phyloP scores from a whole-genome alignment of 2,797 vertebrate species.

The Manis crassicaudata region DNA sequence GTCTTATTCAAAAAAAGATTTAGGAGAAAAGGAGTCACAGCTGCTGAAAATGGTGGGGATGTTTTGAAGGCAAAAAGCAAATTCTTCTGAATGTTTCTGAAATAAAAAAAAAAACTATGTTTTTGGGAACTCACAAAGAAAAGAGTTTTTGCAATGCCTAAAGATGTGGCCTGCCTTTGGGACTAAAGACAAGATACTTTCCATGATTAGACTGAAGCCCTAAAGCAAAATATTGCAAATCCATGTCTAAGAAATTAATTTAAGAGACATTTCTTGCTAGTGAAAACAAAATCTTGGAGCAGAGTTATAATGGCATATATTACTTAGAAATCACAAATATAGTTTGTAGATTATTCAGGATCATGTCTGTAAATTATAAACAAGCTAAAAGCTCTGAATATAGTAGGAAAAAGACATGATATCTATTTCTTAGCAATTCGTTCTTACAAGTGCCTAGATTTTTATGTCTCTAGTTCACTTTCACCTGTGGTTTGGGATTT shows the following conservation, averaged over 20 bases:
- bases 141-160: not conserved
- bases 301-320: not conserved
- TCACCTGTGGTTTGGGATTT: slow-evolving; percentile 25
- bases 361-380: slow-evolving; percentile 14
- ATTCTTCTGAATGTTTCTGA: slow-evolving; percentile 23
- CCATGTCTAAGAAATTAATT: not conserved
- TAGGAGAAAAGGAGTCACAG: slow-evolving; percentile 1
- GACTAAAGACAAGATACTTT: not conserved
- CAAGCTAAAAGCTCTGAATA: slow-evolving; percentile 27
- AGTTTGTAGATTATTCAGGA: not conserved
- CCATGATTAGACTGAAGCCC: not conserved
- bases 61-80: not conserved
- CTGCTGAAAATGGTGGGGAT: not conserved
- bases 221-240: slow-evolving; percentile 36
- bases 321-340: slow-evolving; percentile 15
- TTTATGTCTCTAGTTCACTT: slow-evolving; percentile 4
- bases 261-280: not conserved
- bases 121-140: not conserved
- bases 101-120: not conserved
- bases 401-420: not conserved
- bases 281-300: slow-evolving; percentile 28
- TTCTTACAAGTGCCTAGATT: not conserved
- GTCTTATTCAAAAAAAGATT: not conserved
- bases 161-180: not conserved
- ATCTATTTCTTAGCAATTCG: slow-evolving; percentile 26